Base-by-base conservation (phyloP, 2,113 vertebrate genomes). In the Hassar affinis region DNA sequence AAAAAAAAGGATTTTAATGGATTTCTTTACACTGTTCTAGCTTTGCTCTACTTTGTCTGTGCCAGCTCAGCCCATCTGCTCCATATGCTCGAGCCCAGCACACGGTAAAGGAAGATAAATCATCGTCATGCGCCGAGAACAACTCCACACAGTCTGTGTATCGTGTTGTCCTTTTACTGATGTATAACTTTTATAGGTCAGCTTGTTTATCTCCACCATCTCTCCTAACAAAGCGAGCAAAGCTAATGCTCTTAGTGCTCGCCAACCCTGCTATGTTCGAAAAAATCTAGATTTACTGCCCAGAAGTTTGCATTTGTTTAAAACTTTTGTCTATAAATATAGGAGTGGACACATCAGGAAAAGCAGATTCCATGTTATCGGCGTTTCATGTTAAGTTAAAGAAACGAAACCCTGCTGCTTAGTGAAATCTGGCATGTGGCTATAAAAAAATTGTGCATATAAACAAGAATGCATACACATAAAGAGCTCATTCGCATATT, bases 31-130 rank as follows among this genome's bases (percentile, higher is more conserved):
- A 15, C 69, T 30, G 57, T 18, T 78, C 33, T 6, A 22, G 59
- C 45, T 33, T 35, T 54, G 62, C n/a, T 52, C 35, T 22, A 22
- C 47, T 66, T 66, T 62, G 52, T 38, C 30, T 35, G 61, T 52
- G 45, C 42, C 57, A 49, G 42, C 57, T 47, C 59, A 47, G 42
- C 33, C 77, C 77, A 78, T 79, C 78, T 79, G 78, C 25, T 62
- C 78, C 57, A 3, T 79, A 59, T 62, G 78, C 2, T 79, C 25
- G 25, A 30, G 75, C 22, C 54, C 35, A n/a, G 56, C 25, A 1
- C 14, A 15, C 2, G 20, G 6, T 27, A 61, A n/a, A 47, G 57
- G 35, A 18, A 62, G 25, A 79, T 79, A 59, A 79, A 79, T 79
- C 77, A 42, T 78, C 11, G 38, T 8, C 12, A 4, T 47, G 38